Evolutionary conservation across 1,140 invertebrate species (phyloP), one percentile per base, ranked within the genome.

Genomic region (Vollenhovia emeryi): DNA sequence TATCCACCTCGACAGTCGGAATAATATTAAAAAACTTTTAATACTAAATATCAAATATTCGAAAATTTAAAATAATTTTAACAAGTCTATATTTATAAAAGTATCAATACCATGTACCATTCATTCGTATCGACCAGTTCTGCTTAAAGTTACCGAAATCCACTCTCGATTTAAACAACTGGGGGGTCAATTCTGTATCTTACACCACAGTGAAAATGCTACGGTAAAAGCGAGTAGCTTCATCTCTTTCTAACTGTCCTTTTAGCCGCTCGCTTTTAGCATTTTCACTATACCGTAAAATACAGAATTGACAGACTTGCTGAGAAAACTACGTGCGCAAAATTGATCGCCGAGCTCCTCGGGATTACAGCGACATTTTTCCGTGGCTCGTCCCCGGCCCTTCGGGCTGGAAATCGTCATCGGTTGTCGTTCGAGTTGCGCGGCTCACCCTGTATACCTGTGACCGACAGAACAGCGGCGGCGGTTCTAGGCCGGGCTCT

Each of bases 401-500:
- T 52, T 71, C n/a, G 13, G 18, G 33, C 48, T 33, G 33, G 40
- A n/a, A 62, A 62, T 76, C 60, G 33, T 71, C 62, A 27, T 43
- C n/a, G 69, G n/a, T 45, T 50, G 78, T 45, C 59, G 30, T 59
- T 82, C 78, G 66, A 62, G 30, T 84, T 59, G 40, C 80, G 30
- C 69, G n/a, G n/a, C 24, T 71, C 66, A 59, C 27, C 36, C 64
- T 18, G 69, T 80, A 84, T 91, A 89, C 83, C 55, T 91, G 82
- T 87, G 86, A 83, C 85, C 87, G 64, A 60, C 76, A 40, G 91
- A 86, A 68, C 87, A 86, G 18, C 43, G 59, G 64, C 66, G n/a
- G 50, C 24, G 66, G 36, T 1, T 43, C 92, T 91, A 91, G 87
- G 88, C 88, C 86, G 78, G 73, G 86, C 75, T 68, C 43, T 50